Evolutionary conservation across 1,140 invertebrate species (phyloP).

Genomic region (Drosophila nikananu): DNA sequence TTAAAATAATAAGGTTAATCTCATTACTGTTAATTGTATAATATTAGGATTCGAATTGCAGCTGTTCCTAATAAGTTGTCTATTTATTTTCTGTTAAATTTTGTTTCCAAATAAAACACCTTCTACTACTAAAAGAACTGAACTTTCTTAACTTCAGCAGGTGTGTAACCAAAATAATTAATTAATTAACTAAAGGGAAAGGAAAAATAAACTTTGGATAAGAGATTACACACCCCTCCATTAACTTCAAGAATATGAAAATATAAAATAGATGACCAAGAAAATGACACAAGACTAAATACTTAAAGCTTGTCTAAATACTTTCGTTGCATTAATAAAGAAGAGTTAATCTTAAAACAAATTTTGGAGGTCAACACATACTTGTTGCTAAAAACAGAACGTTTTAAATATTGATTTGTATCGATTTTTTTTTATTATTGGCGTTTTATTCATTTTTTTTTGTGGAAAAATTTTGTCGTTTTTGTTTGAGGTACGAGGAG

Average conservation of each 20-base stretch:
- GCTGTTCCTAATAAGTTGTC: neutral
- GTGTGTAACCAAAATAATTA: conserved; percentile 7
- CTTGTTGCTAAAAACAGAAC: conserved; percentile 18
- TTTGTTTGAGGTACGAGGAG: conserved; percentile 14
- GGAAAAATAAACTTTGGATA: neutral
- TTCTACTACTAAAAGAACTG: too few relatives aligned
- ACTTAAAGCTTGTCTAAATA: conserved; percentile 20
- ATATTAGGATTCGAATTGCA: neutral
- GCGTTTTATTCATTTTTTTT: conserved; percentile 3
- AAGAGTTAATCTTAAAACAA: conserved; percentile 1
- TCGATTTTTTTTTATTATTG: conserved; percentile 2
- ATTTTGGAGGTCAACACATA: conserved; percentile 19
- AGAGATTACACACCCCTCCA: neutral
- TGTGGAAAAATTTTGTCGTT: conserved; percentile 11
- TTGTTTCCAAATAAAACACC: neutral
- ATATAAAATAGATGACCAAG: conserved; percentile 5
- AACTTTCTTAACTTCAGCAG: too few relatives aligned
- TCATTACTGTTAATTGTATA: neutral
- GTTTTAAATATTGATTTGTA: conserved; percentile 13
- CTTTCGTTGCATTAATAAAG: conserved; percentile 15
- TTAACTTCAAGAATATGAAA: neutral
- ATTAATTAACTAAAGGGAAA: too few relatives aligned
- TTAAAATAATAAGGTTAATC: neutral
- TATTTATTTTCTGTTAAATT: neutral
- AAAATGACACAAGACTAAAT: conserved; percentile 9